phyloP scores from a whole-genome alignment of 2,113 vertebrate genomes.

The Chaetodon auriga region DNA sequence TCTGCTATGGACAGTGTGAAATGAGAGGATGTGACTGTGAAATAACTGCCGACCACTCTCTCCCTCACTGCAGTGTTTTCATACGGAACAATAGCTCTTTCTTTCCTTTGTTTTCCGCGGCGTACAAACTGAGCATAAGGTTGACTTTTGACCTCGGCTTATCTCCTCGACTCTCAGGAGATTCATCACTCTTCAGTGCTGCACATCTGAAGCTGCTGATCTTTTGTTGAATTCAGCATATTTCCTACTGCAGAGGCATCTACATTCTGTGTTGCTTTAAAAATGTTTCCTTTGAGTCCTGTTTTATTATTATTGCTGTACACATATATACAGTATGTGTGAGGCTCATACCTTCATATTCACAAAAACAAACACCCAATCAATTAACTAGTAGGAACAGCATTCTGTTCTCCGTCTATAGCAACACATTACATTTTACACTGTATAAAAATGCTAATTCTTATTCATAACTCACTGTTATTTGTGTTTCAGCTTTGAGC shows the following conservation, averaged over 20 bases:
- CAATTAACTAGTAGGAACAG: background rate
- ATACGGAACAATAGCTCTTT: background rate
- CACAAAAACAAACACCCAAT: background rate
- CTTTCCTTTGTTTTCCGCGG: conserved; percentile 20
- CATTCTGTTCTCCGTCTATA: background rate
- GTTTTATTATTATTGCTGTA: conserved; percentile 11
- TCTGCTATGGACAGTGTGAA: background rate
- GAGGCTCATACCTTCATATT: background rate
- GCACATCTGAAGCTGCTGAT: conserved; percentile 20
- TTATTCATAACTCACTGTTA: background rate
- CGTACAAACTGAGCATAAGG: conserved; percentile 18
- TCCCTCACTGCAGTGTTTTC: conserved; percentile 9
- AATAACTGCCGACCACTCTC: background rate
- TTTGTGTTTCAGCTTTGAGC: conserved; percentile 87
- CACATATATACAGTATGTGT: background rate
- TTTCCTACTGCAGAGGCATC: background rate
- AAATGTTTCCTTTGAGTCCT: background rate
- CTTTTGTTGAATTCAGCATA: background rate
- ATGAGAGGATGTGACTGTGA: conserved; percentile 8
- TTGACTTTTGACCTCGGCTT: conserved; percentile 45
- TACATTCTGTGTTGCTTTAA: background rate
- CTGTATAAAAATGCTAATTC: background rate
- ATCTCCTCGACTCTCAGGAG: conserved; percentile 6
- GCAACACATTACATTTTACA: background rate
- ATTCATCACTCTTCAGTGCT: conserved; percentile 14